Percentiles rank a stretch among this genome's conserved stretches.
Evolutionary conservation across 2,797 vertebrate species (phyloP).

Genomic region (Manis javanica): DNA sequence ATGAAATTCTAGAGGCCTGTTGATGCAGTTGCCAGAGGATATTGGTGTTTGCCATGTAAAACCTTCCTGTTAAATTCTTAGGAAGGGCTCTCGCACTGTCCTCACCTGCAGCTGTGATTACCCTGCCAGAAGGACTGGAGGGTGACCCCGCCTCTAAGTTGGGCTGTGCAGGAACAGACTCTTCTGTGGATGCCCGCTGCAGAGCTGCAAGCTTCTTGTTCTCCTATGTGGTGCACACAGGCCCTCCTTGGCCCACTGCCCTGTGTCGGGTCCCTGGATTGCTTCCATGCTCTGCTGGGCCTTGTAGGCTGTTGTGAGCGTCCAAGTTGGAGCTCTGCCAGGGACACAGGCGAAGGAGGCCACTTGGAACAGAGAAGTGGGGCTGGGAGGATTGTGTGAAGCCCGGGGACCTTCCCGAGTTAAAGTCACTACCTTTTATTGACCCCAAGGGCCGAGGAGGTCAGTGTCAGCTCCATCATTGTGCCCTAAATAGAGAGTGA

Average conservation of each 20-base stretch:
- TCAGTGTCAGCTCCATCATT: not conserved
- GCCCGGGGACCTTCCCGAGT: rapidly evolving
- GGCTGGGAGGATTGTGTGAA: not conserved
- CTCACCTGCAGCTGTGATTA: not conserved
- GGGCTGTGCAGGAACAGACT: not conserved
- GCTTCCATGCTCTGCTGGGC: not conserved
- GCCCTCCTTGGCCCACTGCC: not conserved
- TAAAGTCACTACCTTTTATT: not conserved
- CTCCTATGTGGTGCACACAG: not conserved
- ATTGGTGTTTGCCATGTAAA: not conserved
- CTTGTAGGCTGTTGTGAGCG: not conserved
- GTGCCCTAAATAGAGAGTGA: not conserved
- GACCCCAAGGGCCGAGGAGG: not conserved
- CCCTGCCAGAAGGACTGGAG: not conserved
- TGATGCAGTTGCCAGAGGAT: not conserved
- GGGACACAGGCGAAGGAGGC: not conserved
- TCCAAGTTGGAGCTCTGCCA: not conserved
- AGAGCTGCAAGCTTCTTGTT: not conserved
- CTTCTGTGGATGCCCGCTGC: rapidly evolving
- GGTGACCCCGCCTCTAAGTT: not conserved
- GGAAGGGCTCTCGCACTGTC: not conserved
- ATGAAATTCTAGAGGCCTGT: not conserved
- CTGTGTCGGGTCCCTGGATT: not conserved
- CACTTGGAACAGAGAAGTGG: rapidly evolving
- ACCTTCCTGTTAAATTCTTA: not conserved